These are phyloP conservation scores for Thamnophis elegans DNA, from an alignment of 2,797 vertebrate genomes.

Conservation along the genomic window DNA sequence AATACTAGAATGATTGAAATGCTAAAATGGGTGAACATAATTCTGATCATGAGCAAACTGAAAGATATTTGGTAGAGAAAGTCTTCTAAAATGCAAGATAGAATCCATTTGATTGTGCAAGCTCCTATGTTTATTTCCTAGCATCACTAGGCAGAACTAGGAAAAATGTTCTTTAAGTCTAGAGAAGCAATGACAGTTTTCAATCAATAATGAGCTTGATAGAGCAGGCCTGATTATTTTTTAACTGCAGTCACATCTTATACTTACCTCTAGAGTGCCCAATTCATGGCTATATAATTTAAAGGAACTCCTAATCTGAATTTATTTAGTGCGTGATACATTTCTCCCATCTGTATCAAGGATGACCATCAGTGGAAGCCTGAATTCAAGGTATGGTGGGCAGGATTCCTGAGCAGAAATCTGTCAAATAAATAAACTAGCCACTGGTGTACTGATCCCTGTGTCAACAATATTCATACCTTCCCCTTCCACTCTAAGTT, in stretches of 20 bases:
- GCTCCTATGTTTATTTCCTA: not conserved
- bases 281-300: not conserved
- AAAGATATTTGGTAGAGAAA: not conserved
- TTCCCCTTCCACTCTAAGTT: too few species aligned
- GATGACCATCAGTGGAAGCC: not conserved
- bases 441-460: not conserved
- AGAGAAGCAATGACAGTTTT: not conserved
- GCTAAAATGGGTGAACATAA: not conserved
- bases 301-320: not conserved
- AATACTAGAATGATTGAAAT: not conserved
- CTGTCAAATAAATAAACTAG: not conserved
- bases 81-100: not conserved
- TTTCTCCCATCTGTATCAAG: not conserved
- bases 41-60: not conserved
- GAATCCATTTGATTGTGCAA: not conserved
- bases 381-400: not conserved
- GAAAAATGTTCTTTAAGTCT: not conserved
- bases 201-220: not conserved
- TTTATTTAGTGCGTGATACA: not conserved
- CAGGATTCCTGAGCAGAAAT: not conserved
- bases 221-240: not conserved
- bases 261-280: not conserved
- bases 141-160: not conserved
- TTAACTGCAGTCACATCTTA: not conserved
- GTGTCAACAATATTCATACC: not conserved